Conservation (phyloP, 1,140 invertebrate genomes). For the Sycobia sp. region DNA sequence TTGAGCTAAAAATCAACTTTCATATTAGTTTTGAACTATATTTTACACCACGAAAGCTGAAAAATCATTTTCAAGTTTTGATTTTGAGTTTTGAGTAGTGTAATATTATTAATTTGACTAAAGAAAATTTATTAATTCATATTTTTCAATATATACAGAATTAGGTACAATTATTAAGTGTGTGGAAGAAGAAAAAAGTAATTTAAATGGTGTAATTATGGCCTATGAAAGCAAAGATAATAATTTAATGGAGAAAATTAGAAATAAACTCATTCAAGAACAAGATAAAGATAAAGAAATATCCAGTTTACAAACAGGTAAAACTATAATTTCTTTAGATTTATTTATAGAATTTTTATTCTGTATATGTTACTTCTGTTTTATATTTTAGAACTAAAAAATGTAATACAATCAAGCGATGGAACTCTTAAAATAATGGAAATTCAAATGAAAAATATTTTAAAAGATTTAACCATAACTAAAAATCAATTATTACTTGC, state of each 20-base stretch:
- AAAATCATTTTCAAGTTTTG: no score
- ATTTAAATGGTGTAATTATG: constrained; percentile 5
- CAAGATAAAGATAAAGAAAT: constrained; percentile 37
- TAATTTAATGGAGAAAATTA: constrained; percentile 7
- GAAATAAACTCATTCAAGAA: not conserved
- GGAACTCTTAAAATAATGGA: constrained; percentile 42
- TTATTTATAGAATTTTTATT: not conserved
- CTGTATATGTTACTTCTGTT: not conserved
- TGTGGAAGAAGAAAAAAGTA: constrained; percentile 8
- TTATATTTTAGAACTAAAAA: constrained; percentile 42
- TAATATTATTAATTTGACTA: not conserved
- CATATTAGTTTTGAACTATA: no score
- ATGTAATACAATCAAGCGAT: constrained; percentile 37
- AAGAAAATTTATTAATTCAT: constrained; percentile 4
- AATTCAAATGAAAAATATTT: constrained; percentile 39
- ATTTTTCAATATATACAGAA: no score
- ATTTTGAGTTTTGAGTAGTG: no score
- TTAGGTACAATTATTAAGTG: no score
- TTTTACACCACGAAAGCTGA: no score
- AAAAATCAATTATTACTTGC: constrained; percentile 34
- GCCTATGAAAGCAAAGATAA: constrained; percentile 21
- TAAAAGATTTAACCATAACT: constrained; percentile 37
- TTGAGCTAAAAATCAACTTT: no score
- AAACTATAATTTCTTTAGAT: not conserved
- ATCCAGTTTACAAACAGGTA: constrained; percentile 33